Evolutionary conservation across 1,140 invertebrate genomes (phyloP).

Genomic region (Brachionus sp.): DNA sequence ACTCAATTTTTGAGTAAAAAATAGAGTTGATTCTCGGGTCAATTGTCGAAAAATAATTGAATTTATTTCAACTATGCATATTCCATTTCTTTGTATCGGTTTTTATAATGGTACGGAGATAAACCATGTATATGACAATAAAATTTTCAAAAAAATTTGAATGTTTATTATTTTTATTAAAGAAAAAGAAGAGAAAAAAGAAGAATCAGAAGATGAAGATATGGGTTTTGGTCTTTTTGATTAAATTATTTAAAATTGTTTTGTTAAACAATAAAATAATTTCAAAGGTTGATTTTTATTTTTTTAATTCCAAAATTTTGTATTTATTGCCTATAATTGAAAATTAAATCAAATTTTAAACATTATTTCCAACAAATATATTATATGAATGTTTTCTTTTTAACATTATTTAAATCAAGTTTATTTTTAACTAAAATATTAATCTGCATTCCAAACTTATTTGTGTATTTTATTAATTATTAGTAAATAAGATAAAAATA

Average conservation of each 20-base stretch:
- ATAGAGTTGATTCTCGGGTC: conserved; percentile 40
- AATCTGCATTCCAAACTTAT: too few relatives aligned
- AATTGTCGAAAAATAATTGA: conserved; percentile 46
- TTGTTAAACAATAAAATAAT: conserved; percentile 26
- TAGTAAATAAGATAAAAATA: neutral
- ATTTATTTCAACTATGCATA: conserved; percentile 33
- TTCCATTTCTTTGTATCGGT: neutral
- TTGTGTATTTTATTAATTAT: neutral
- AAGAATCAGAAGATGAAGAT: conserved; percentile 56
- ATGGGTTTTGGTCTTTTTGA: conserved; percentile 56
- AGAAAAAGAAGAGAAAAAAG: conserved; percentile 57
- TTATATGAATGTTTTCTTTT: too few relatives aligned
- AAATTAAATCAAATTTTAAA: too few relatives aligned
- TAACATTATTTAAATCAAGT: too few relatives aligned
- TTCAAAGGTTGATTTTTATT: neutral
- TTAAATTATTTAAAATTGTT: conserved; percentile 47
- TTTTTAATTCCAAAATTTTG: neutral
- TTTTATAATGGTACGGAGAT: neutral
- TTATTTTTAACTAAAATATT: too few relatives aligned
- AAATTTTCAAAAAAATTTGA: neutral
- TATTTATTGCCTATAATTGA: too few relatives aligned
- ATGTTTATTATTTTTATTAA: conserved; percentile 46
- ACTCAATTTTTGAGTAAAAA: neutral
- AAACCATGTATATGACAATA: conserved; percentile 40
- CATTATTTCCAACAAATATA: too few relatives aligned